Conservation (phyloP, 2,888 invertebrate genomes). For the Spicauda simplicius region DNA sequence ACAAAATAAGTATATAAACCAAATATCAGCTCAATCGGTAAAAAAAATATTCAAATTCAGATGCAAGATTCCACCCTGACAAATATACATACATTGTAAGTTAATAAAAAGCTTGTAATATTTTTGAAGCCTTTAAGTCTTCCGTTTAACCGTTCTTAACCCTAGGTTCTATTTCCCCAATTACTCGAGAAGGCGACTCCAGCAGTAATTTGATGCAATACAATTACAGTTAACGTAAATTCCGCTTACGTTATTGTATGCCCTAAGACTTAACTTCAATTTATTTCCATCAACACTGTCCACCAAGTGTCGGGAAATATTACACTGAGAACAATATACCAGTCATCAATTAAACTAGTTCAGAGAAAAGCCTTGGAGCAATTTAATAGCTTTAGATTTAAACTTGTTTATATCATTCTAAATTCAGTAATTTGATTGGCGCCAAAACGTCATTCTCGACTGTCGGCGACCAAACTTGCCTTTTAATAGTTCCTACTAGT, state of each 20-base stretch:
- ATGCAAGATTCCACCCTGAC: too few species aligned
- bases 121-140: too few species aligned
- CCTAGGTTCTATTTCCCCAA: background rate
- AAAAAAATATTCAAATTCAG: too few species aligned
- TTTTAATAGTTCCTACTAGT: too few species aligned
- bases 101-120: too few species aligned
- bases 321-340: background rate
- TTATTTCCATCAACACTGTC: conserved; percentile 4
- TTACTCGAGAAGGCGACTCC: background rate
- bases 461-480: background rate
- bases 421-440: conserved; percentile 23
- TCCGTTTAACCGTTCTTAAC: too few species aligned
- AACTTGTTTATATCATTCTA: conserved; percentile 10
- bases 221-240: background rate
- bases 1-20: too few species aligned
- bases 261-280: conserved; percentile 5
- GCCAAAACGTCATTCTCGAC: background rate
- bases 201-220: background rate
- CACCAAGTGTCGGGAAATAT: background rate
- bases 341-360: conserved; percentile 12
- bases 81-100: too few species aligned
- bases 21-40: too few species aligned
- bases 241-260: background rate
- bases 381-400: conserved; percentile 6
- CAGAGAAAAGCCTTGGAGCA: conserved; percentile 19